phyloP scores from a whole-genome alignment of 2,888 invertebrate genomes.

The Hecatera dysodea region DNA sequence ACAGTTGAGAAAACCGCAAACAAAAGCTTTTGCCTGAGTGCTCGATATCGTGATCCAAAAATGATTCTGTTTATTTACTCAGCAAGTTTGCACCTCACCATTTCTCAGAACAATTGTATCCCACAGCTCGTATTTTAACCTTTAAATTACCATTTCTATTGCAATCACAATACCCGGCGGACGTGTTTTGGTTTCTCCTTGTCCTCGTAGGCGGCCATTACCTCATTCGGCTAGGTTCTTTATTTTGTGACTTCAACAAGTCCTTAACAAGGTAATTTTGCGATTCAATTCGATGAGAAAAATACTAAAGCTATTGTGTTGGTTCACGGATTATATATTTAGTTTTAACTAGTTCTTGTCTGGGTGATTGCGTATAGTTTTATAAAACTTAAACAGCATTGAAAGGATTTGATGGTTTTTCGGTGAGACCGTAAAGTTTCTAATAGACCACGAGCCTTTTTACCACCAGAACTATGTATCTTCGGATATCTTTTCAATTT shows the following conservation, averaged over 20 bases:
- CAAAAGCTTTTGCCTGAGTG: constrained; percentile 23
- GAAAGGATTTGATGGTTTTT: constrained; percentile 26
- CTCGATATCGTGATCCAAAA: constrained; percentile 13
- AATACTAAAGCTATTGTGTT: constrained; percentile 9
- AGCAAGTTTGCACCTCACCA: constrained; percentile 43
- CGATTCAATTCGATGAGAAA: constrained; percentile 17
- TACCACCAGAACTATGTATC: constrained; percentile 5
- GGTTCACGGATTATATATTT: constrained; percentile 1
- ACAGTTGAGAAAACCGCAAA: constrained; percentile 30
- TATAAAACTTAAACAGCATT: constrained; percentile 11
- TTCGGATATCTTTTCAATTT: constrained; percentile 34
- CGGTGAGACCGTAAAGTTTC: constrained; percentile 21
- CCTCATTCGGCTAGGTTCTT: constrained; percentile 50
- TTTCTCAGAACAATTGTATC: constrained; percentile 50
- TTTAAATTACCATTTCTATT: constrained; percentile 63
- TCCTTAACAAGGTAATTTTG: constrained; percentile 20
- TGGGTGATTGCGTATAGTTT: constrained; percentile 18
- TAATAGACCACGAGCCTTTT: constrained; percentile 19
- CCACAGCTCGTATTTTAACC: constrained; percentile 45
- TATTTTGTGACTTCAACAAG: constrained; percentile 42
- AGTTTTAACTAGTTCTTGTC: constrained; percentile 2
- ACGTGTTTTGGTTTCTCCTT: constrained; percentile 59
- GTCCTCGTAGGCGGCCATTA: constrained; percentile 53
- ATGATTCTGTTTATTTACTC: constrained; percentile 37
- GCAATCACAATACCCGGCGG: constrained; percentile 52